Evolutionary conservation across 2,113 vertebrate genomes (phyloP), one percentile per base, ranked within the genome.

Genomic region (Lampris incognitus): DNA sequence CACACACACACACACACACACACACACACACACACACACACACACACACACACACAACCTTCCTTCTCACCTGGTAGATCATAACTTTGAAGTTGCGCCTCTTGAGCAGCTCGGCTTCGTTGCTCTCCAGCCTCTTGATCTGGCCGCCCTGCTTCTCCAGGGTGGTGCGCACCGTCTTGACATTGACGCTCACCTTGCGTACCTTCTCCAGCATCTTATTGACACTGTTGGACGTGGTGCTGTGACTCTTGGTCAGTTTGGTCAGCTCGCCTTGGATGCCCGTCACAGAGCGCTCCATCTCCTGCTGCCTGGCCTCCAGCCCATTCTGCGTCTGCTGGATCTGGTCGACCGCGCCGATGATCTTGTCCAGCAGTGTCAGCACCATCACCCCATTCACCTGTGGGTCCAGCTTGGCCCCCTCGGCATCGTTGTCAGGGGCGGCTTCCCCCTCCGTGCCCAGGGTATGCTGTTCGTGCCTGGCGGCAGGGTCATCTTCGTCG

Each of bases 51-150:
- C 44, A 54, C 49, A 13, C 9, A 36, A 55, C 66, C 7, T 40
- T 24, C 40, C 37, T 55, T 76, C 92, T 92, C 92, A 99, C 98
- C 98, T 98, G 97, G 86, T 97, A 99, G 87, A 99, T 96, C 96
- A 99, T 98, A 81, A 99, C 97, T 97, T 99, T 99, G 81, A 99
- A 99, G 94, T 99, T 98, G 74, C 97, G 97, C 82, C 97, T 97
- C 86, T 97, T 95, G 74, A 99, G 93, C 78, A 99, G 94, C 91
- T 98, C 97, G 0, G 97, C 95, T 92, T 99, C 97, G 0, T 99
- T 99, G 94, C 76, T 94, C 93, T 99, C 98, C 81, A 99, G 94
- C 90, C 96, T 98, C 94, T 97, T 97, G 79, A 99, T 99, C 93
- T 99, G 97, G 67, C 96, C 95, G 0, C 95, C 97, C 91, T 99